phyloP scores from a whole-genome alignment of 2,113 vertebrate species.

The Galbula dea region DNA sequence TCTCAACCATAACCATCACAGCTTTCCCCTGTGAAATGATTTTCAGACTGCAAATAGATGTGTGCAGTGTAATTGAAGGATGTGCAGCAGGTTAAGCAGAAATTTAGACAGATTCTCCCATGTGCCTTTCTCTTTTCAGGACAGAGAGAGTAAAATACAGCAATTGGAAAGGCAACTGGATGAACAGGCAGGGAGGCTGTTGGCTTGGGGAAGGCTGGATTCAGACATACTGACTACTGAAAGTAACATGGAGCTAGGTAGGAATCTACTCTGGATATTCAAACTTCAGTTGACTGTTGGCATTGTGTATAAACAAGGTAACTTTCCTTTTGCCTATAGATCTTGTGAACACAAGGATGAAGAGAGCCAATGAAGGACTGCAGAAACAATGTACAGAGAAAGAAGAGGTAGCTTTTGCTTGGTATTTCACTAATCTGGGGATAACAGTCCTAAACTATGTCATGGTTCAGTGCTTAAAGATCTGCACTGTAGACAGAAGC shows the following conservation, averaged over 20 bases:
- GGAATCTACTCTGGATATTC: not conserved
- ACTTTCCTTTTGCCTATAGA: not conserved
- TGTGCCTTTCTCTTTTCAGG: slow-evolving; percentile 3
- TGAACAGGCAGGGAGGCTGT: slow-evolving; percentile 5
- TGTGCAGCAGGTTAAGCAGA: not conserved
- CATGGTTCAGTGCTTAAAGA: not conserved
- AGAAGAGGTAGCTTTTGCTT: slow-evolving; percentile 77
- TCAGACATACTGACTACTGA: not conserved
- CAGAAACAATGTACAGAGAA: slow-evolving; percentile 78
- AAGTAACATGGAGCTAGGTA: slow-evolving; percentile 25
- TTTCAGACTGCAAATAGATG: not conserved
- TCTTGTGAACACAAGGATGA: not conserved
- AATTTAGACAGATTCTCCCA: not conserved
- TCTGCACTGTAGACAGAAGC: not conserved
- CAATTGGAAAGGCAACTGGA: slow-evolving; percentile 55
- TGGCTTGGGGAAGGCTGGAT: not conserved
- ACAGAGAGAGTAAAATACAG: slow-evolving; percentile 59
- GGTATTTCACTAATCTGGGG: not conserved
- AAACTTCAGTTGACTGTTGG: not conserved
- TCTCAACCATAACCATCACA: not conserved
- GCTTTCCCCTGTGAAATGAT: not conserved
- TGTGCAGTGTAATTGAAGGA: not conserved
- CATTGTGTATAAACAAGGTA: not conserved
- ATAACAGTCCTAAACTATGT: not conserved
- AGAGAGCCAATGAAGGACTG: slow-evolving; percentile 32